Conservation (phyloP, 92 coral and sea anemone genomes). For the Epizoanthus scotinus region DNA sequence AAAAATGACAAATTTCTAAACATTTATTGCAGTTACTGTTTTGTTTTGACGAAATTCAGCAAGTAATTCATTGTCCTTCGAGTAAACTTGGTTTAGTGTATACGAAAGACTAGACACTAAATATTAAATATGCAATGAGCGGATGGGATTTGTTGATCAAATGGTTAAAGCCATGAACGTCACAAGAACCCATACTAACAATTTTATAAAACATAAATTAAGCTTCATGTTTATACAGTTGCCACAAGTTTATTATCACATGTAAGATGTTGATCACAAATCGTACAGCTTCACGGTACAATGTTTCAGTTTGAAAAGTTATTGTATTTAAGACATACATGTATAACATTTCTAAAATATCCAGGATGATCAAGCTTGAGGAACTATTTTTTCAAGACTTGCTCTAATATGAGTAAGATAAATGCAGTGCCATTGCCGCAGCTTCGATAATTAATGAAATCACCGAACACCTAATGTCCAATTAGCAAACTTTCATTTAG, state of each 20-base stretch:
- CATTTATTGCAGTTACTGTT: not conserved
- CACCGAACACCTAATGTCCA: not conserved
- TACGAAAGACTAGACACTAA: not conserved
- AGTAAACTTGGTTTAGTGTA: not conserved
- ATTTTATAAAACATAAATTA: too few species aligned
- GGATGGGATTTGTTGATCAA: too few species aligned
- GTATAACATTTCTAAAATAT: not conserved
- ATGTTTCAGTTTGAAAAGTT: too few species aligned
- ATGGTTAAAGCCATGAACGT: too few species aligned
- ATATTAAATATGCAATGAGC: too few species aligned
- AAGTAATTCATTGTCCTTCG: not conserved
- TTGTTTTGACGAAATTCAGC: not conserved
- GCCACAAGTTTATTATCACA: too few species aligned
- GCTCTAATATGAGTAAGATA: not conserved
- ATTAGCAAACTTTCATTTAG: slow-evolving; percentile 3
- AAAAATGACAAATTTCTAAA: not conserved
- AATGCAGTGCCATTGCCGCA: not conserved
- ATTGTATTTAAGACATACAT: too few species aligned
- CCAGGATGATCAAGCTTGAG: too few species aligned
- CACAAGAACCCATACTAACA: too few species aligned
- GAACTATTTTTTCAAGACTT: not conserved
- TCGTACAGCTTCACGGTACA: too few species aligned
- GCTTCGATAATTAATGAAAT: slow-evolving; percentile 8
- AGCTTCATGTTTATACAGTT: too few species aligned
- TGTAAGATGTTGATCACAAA: too few species aligned